A percentile compares a stretch with the other conserved stretches of the same genome.
phyloP scores from a whole-genome alignment of 92 coral and sea anemone species.

The Epizoanthus rinbou region DNA sequence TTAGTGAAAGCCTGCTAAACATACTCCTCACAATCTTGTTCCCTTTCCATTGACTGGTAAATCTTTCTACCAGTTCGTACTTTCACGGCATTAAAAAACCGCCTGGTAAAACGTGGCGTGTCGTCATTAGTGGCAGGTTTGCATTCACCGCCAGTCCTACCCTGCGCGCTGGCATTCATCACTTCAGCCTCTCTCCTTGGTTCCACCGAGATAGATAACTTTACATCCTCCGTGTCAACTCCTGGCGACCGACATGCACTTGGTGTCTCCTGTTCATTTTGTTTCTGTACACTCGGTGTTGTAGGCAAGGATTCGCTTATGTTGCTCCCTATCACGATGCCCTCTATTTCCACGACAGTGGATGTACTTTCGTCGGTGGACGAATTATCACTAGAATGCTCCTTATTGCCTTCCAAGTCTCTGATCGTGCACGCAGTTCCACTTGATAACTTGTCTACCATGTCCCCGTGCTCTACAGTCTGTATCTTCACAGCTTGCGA shows the following conservation, averaged over 20 bases:
- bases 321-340: not conserved
- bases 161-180: no score
- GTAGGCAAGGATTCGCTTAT: not conserved
- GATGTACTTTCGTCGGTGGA: not conserved
- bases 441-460: not conserved
- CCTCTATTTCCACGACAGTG: not conserved
- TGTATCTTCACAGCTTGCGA: no score
- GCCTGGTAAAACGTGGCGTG: not conserved
- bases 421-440: not conserved
- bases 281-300: not conserved
- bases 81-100: conserved; percentile 15
- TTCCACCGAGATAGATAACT: not conserved
- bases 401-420: not conserved
- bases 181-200: not conserved
- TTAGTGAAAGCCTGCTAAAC: no score
- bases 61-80: conserved; percentile 9
- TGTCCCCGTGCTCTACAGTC: not conserved
- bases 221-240: not conserved
- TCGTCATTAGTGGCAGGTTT: not conserved
- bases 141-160: not conserved
- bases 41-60: conserved; percentile 3
- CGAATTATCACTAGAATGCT: not conserved
- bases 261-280: not conserved
- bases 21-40: not conserved
- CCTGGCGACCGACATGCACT: not conserved